A percentile compares a stretch with the other conserved stretches of the same genome.
Conservation (phyloP, 1,140 invertebrate species). For the Drosophila jambulina region DNA sequence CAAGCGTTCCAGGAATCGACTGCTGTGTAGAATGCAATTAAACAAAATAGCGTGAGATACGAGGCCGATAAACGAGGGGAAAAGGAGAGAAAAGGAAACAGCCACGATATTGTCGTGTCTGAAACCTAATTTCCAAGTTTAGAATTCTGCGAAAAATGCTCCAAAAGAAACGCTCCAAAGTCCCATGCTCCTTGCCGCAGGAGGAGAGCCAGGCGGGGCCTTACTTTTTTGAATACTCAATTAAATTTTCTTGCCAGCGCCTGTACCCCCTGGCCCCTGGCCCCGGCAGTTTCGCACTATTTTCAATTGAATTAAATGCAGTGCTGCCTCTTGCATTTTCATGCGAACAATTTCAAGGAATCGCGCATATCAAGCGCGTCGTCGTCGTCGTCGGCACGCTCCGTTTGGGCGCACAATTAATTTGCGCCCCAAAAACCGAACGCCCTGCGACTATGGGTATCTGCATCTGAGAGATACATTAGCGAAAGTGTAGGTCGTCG, state of each 20-base stretch:
- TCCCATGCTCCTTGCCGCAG: neutral
- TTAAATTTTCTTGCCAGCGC: conserved; percentile 70
- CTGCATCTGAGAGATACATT: conserved; percentile 76
- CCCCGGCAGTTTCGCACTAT: conserved; percentile 74
- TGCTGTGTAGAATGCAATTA: conserved; percentile 76
- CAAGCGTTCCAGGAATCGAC: conserved; percentile 71
- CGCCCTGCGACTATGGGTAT: conserved; percentile 40
- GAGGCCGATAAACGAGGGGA: conserved; percentile 61
- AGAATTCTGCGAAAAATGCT: conserved; percentile 77
- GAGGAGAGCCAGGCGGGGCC: conserved; percentile 31
- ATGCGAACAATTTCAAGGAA: conserved; percentile 85
- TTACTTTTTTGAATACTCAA: conserved; percentile 83
- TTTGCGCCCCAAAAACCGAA: conserved; percentile 81
- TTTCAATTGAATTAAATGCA: conserved; percentile 83
- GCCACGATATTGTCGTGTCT: conserved; percentile 56
- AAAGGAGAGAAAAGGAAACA: neutral
- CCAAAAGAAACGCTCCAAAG: conserved; percentile 41
- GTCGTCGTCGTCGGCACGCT: conserved; percentile 83
- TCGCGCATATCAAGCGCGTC: conserved; percentile 85
- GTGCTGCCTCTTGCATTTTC: conserved; percentile 69
- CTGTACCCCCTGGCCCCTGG: conserved; percentile 13
- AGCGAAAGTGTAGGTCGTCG: conserved; percentile 78
- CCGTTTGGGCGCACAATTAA: conserved; percentile 85
- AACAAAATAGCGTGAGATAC: conserved; percentile 83
- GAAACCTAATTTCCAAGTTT: conserved; percentile 84